phyloP scores from a whole-genome alignment of 2,113 vertebrate species.

The Melospiza melodia region DNA sequence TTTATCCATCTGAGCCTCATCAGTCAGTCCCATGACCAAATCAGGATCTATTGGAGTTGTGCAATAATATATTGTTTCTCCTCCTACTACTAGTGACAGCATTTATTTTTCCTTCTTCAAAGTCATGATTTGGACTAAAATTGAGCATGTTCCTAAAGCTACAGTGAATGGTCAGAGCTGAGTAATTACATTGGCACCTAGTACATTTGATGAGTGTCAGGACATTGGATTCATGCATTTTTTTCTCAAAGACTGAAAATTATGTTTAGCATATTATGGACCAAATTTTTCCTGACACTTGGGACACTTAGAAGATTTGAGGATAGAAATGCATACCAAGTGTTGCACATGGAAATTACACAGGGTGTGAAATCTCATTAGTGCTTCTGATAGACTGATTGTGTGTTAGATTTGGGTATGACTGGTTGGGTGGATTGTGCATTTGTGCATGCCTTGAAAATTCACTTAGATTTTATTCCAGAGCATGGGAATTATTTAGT shows the following conservation, averaged over 20 bases:
- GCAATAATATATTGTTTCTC: not conserved
- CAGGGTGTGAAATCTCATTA: not conserved
- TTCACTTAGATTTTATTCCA: not conserved
- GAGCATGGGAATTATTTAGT: not conserved
- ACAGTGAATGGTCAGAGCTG: not conserved
- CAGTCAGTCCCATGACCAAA: not conserved
- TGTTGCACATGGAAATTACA: constrained; percentile 1
- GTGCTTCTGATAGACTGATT: not conserved
- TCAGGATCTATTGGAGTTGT: not conserved
- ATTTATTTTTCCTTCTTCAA: not conserved
- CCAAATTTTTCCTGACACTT: not conserved
- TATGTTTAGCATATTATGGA: not conserved
- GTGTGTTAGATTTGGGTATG: not conserved
- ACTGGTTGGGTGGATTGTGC: not conserved
- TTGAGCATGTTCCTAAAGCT: not conserved
- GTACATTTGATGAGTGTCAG: constrained; percentile 10
- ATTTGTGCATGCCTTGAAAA: not conserved
- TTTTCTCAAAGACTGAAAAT: constrained; percentile 6
- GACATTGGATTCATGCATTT: not conserved
- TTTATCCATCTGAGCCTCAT: not conserved
- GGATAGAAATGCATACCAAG: not conserved
- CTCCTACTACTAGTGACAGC: not conserved
- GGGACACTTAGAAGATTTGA: not conserved
- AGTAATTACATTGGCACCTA: constrained; percentile 9
- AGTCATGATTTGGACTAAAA: constrained; percentile 4